Base-by-base conservation (phyloP, 2,888 invertebrate species). In the Orthosia gothica region DNA sequence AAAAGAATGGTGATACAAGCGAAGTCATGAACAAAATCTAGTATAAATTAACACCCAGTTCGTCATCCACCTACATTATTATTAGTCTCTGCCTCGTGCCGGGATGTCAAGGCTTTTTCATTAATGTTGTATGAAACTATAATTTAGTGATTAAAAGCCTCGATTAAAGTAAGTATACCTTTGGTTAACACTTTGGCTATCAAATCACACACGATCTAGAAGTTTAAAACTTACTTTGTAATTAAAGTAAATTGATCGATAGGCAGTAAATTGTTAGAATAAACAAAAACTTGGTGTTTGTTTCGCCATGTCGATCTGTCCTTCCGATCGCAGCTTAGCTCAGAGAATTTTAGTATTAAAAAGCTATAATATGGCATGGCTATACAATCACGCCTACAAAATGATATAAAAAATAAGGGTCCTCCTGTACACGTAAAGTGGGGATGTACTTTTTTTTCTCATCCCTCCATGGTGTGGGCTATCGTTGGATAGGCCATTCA, bases 191-290 rank as follows among this genome's bases (percentile, higher is more conserved):
- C 50, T 61, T 64, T 26, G 26, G 26, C 26, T 26, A 13, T 47
- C 26, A 59, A 64, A 66, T 74, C 80, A 66, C 49, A 81, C n/a
- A 67, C 59, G 55, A 76, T 79, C 52, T 69, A 26, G 9, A 52
- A 57, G 20, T 58, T 54, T 16, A 63, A 61, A 76, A 82, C 32
- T 65, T 64, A 26, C 50, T 65, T 58, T 13, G 49, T 67, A 74
- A 81, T 80, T 64, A 70, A 61, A 68, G 23, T 50, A 23, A 75
- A 82, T 66, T 70, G 63, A 64, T 79, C 23, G 49, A 26, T 26
- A 26, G 26, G 20, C 13, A 20, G 54, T 23, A 55, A 55, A 23
- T 13, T 55, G 23, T 1, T 58, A 26, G 7, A 50, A 16, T 61
- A 16, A 50, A 54, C 15, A 66, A 59, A 62, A 57, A 11, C 40